phyloP scores from a whole-genome alignment of 2,797 vertebrate species.

The Amblyraja radiata region DNA sequence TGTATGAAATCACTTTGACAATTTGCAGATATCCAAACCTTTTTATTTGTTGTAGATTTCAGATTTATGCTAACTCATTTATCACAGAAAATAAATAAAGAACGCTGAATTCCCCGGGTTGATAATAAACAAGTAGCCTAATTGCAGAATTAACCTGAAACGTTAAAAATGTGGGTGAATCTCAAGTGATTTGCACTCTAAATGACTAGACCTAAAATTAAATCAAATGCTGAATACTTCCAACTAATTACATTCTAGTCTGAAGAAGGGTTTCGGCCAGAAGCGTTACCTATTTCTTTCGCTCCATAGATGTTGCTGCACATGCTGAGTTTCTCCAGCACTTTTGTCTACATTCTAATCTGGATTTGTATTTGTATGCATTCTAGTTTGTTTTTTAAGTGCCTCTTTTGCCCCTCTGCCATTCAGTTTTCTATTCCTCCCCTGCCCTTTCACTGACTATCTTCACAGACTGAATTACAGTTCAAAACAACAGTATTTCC shows the following conservation, averaged over 20 bases:
- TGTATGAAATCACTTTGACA: neutral
- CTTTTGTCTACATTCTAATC: neutral
- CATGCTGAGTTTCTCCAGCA: no score
- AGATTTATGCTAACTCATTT: neutral
- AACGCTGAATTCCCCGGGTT: no score
- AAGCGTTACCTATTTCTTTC: no score
- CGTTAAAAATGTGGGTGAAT: neutral
- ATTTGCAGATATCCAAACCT: neutral
- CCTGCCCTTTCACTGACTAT: neutral
- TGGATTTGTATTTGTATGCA: neutral
- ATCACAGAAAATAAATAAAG: neutral
- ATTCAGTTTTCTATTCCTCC: neutral
- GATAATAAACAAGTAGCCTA: neutral
- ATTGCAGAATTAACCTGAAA: neutral
- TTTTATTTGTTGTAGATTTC: neutral
- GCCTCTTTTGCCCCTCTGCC: neutral
- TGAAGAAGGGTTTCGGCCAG: neutral
- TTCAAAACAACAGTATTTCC: neutral
- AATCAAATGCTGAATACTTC: neutral
- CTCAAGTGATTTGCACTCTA: constrained; percentile 13
- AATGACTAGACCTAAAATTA: neutral
- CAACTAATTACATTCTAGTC: neutral
- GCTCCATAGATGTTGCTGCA: no score
- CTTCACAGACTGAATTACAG: neutral
- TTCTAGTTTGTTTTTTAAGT: neutral